Evolutionary conservation across 2,797 vertebrate species (phyloP).

Genomic region (Borostomias antarcticus): DNA sequence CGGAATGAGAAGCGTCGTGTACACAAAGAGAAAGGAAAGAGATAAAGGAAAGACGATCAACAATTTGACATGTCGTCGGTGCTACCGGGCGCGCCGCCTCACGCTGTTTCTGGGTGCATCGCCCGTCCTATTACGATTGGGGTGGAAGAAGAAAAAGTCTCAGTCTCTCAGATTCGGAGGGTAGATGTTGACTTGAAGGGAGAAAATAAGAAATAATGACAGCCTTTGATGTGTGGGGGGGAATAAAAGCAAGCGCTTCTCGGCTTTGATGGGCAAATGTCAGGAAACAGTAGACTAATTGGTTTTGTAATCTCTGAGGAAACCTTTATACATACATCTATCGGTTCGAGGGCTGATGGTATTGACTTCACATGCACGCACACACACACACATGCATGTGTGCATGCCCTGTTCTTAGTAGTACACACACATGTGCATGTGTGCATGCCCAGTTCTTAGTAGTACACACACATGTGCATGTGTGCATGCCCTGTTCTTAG

Average conservation of each 20-base stretch:
- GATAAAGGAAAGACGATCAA: slow-evolving; percentile 64
- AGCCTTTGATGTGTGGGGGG: slow-evolving; percentile 74
- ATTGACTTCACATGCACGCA: neutral
- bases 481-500: neutral
- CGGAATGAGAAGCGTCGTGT: slow-evolving; percentile 62
- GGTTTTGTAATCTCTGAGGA: slow-evolving; percentile 67
- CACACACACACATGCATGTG: neutral
- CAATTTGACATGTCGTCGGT: slow-evolving; percentile 63
- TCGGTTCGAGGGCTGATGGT: neutral
- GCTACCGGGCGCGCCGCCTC: slow-evolving; percentile 46
- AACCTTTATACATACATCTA: slow-evolving; percentile 23
- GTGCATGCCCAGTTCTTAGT: neutral
- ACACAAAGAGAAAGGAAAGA: slow-evolving; percentile 46
- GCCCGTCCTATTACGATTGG: slow-evolving; percentile 62
- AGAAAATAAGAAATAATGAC: slow-evolving; percentile 73
- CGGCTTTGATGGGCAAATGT: slow-evolving; percentile 72
- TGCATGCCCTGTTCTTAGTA: neutral
- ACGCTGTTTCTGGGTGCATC: slow-evolving; percentile 67
- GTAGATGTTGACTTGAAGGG: slow-evolving; percentile 75
- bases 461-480: neutral
- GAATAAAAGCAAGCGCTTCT: slow-evolving; percentile 69
- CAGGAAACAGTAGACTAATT: slow-evolving; percentile 73
- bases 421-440: slow-evolving; percentile 15
- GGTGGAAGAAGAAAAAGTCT: slow-evolving; percentile 53
- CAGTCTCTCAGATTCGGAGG: slow-evolving; percentile 63